A percentile compares a stretch with the other conserved stretches of the same genome.
phyloP scores from a whole-genome alignment of 1,140 invertebrate species.

The Drosophila cardini region DNA sequence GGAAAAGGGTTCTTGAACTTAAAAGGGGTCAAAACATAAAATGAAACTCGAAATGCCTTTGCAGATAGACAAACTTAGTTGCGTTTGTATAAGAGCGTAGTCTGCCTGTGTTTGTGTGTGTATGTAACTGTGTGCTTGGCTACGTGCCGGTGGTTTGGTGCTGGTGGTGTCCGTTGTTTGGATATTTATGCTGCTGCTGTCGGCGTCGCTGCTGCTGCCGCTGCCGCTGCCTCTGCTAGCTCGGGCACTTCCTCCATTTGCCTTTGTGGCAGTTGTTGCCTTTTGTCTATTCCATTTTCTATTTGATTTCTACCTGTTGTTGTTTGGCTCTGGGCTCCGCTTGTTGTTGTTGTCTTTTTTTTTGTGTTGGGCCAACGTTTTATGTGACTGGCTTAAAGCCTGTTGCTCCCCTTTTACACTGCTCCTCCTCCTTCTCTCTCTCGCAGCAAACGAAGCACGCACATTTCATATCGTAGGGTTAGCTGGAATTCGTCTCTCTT shows the following conservation, averaged over 20 bases:
- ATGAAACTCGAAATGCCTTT: slow-evolving; percentile 82
- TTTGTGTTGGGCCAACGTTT: slow-evolving; percentile 63
- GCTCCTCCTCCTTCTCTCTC: slow-evolving; percentile 21
- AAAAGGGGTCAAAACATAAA: slow-evolving; percentile 84
- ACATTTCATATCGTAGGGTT: slow-evolving; percentile 52
- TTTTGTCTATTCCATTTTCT: slow-evolving; percentile 82
- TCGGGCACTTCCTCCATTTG: slow-evolving; percentile 53
- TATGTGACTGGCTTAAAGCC: slow-evolving; percentile 66
- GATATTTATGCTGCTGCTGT: slow-evolving; percentile 52
- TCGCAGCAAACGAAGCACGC: slow-evolving; percentile 19
- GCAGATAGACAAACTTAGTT: slow-evolving; percentile 79
- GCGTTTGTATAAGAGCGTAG: slow-evolving; percentile 40
- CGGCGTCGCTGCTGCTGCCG: slow-evolving; percentile 17
- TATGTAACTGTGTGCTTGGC: slow-evolving; percentile 48
- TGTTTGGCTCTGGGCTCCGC: slow-evolving; percentile 37
- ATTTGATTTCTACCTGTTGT: slow-evolving; percentile 83
- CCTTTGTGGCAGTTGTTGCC: slow-evolving; percentile 61
- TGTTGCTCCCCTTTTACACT: slow-evolving; percentile 70
- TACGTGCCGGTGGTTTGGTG: slow-evolving; percentile 70
- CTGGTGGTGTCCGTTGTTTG: slow-evolving; percentile 56
- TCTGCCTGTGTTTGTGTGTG: slow-evolving; percentile 37
- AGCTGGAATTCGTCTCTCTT: slow-evolving; percentile 54
- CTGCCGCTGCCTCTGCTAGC: slow-evolving; percentile 39
- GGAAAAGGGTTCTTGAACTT: slow-evolving; percentile 83
- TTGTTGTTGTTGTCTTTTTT: slow-evolving; percentile 23